Evolutionary conservation across 2,888 invertebrate species (phyloP), one percentile per base, ranked within the genome.

Genomic region (Sipha maydis): DNA sequence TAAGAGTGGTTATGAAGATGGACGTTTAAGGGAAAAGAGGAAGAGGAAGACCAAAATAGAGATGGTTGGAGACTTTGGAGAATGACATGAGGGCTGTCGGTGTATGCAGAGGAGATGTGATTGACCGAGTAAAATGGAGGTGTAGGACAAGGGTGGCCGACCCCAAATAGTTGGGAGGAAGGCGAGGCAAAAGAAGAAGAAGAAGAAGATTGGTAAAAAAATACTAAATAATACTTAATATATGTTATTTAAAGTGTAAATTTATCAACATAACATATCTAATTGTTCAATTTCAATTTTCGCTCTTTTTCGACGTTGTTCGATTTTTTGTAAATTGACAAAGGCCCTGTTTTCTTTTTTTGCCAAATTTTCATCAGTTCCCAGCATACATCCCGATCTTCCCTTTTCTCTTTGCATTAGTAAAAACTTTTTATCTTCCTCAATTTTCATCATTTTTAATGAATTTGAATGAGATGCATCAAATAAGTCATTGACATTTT

Each of bases 401-500:
- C 75, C 75, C 14, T 38, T 75, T 75, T n/a, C 25, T 75, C 41
- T 38, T 41, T 41, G 75, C 75, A 75, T 75, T 41, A 75, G 14
- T n/a, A 75, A 75, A 75, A 75, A 75, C 3, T 41, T 25, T 75
- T 75, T 38, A 41, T 75, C 41, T 69, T 69, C 69, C n/a, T 69
- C 69, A n/a, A 28, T n/a, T 69, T 8, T 14, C 41, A 75, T 75
- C 75, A 75, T 75, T 25, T 41, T 75, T 76, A 76, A 76, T 41
- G 41, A 25, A 76, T 76, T 76, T 76, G 75, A 76, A 76, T 76
- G 75, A 41, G 41, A 76, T 76, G 41, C 28, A 41, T 76, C 75
- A 76, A 76, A 76, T 76, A 41, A 76, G 28, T 76, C 41, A 41
- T 76, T 41, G 38, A 76, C 75, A 76, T 76, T 76, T 76, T 75